Percentiles rank a stretch among this genome's conserved stretches.
Evolutionary conservation across 2,888 invertebrate species (phyloP).

Genomic region (Drymonia ruficornis): DNA sequence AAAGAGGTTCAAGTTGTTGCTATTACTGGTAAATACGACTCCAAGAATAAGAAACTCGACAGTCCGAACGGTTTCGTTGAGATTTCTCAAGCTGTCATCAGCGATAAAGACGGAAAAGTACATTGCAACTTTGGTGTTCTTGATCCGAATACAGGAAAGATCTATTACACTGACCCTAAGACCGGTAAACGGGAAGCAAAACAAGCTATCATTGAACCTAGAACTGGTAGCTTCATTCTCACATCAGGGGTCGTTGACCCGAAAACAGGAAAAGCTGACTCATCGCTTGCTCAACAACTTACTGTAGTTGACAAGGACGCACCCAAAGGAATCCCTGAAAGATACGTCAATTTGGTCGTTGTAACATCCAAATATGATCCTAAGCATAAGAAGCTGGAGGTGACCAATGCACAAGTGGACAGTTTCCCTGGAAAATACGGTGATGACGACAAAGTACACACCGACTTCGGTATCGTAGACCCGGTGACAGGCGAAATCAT

Average conservation of each 20-base stretch:
- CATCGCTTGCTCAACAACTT: conserved; percentile 85
- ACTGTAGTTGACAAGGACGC: conserved; percentile 76
- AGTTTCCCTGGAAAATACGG: conserved; percentile 68
- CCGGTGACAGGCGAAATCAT: conserved; percentile 84
- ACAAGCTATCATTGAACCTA: conserved; percentile 83
- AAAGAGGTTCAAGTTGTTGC: conserved; percentile 84
- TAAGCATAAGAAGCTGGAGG: conserved; percentile 78
- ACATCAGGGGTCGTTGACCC: conserved; percentile 86
- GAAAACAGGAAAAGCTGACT: conserved; percentile 86
- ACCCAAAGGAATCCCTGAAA: conserved; percentile 73
- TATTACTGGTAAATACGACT: conserved; percentile 85
- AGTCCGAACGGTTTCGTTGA: conserved; percentile 83
- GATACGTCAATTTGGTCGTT: conserved; percentile 78
- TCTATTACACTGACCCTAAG: conserved; percentile 83
- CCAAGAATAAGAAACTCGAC: conserved; percentile 85
- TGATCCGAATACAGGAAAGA: conserved; percentile 84
- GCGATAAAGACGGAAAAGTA: conserved; percentile 89
- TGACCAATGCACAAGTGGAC: conserved; percentile 78
- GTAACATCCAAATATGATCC: conserved; percentile 86
- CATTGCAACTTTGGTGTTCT: conserved; percentile 87
- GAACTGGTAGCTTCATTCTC: conserved; percentile 83
- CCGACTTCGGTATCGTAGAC: conserved; percentile 84
- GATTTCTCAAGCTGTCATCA: conserved; percentile 83
- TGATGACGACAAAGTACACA: conserved; percentile 82
- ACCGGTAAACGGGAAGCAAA: conserved; percentile 87